Base-by-base conservation (phyloP, 1,140 invertebrate genomes). In the Melitaea cinxia region DNA sequence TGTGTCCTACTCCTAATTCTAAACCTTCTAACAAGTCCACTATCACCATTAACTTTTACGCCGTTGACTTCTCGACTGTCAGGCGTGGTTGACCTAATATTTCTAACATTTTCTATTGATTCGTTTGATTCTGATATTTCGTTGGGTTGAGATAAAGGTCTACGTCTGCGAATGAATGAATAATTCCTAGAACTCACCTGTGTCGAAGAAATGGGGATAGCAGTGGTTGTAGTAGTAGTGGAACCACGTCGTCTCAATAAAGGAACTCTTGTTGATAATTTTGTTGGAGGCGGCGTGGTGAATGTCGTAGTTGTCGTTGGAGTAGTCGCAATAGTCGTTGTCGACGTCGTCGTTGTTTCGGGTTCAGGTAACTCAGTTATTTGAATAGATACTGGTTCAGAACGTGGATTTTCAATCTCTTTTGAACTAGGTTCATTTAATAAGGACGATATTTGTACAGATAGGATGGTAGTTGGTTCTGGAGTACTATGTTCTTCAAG, bases 131-230 rank as follows among this genome's bases (percentile, higher is more conserved):
- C 88, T 55, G 78, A 75, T 75, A 91, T 85, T 75, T 92, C 78
- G 75, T 93, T 91, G 42, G 85, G 82, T 68, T 82, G 83, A 37
- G 88, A 73, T 60, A 91, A 54, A 39, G 88, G 84, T 53, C 84
- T 83, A 57, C 89, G 88, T 57, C 89, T 87, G 42, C 83, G 85
- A 63, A 91, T 73, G 66, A 88, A 91, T 82, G 83, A 76, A 83
- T 91, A 92, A 82, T 88, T 91, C 86, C 87, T 91, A 83, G 80
- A 82, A 92, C 91, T 92, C 80, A 92, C 91, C 91, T 92, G 87
- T 62, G 83, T 82, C 65, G 85, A 82, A 53, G 85, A 82, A 2
- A 82, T 74, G 26, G 85, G 82, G 12, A 88, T 75, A 53, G 87
- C 65, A 63, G 91, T 84, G 66, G 89, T 86, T 10, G 85, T 79